Percentiles rank a stretch among this genome's conserved stretches.
Evolutionary conservation across 2,888 invertebrate genomes (phyloP).

Genomic region (Sinotaia quadrata): DNA sequence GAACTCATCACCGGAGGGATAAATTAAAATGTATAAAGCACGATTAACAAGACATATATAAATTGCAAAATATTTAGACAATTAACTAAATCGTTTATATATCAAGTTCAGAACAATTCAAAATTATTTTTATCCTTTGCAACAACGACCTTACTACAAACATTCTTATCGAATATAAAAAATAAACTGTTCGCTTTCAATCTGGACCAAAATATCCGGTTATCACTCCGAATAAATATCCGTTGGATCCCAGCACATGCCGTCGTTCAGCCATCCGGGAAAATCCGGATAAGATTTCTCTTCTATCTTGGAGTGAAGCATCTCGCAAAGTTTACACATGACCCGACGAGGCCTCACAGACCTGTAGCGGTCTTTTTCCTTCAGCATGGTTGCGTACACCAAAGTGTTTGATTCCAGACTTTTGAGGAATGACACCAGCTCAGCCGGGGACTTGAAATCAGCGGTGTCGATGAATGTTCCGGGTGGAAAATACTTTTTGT

Average conservation of each 20-base stretch:
- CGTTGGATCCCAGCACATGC: not conserved
- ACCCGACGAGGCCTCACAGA: not conserved
- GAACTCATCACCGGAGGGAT: no score
- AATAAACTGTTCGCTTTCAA: no score
- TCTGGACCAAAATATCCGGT: no score
- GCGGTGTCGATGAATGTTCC: conserved; percentile 25
- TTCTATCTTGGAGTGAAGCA: not conserved
- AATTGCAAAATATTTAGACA: no score
- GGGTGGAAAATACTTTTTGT: conserved; percentile 19
- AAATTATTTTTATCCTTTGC: no score
- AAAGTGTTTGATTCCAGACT: not conserved
- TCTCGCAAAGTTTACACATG: conserved; percentile 4
- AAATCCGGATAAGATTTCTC: conserved; percentile 7
- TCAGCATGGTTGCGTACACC: conserved; percentile 8
- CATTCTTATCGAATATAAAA: no score
- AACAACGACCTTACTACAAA: no score
- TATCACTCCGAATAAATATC: no score
- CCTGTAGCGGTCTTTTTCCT: conserved; percentile 3
- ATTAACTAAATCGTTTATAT: no score
- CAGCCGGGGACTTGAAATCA: conserved; percentile 26
- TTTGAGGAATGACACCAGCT: conserved; percentile 19
- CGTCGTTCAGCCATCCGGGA: not conserved
- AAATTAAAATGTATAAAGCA: no score
- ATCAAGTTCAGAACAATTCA: no score
- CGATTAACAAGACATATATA: no score